Percentiles rank a stretch among this genome's conserved stretches.
These are phyloP conservation scores for Dipodomys spectabilis DNA, from an alignment of 2,113 vertebrate genomes.

Conservation along the genomic window DNA sequence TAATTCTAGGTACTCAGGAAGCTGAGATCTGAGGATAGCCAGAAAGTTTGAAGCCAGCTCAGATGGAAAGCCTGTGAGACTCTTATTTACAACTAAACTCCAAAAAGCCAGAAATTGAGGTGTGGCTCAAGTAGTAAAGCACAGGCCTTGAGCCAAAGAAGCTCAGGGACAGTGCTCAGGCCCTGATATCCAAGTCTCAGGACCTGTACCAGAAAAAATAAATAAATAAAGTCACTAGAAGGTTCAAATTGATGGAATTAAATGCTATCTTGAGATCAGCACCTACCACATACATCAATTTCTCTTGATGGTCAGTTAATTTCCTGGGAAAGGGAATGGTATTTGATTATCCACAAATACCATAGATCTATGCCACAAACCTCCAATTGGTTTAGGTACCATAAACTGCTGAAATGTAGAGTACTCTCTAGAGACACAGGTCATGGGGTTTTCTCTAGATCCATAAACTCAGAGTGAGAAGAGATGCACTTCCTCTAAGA, in stretches of 20 bases:
- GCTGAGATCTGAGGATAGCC: too few relatives aligned
- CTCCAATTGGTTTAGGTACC: neutral
- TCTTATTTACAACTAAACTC: too few relatives aligned
- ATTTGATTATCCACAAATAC: neutral
- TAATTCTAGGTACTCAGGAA: too few relatives aligned
- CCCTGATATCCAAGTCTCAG: too few relatives aligned
- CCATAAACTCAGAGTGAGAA: neutral
- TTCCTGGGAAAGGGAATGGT: neutral
- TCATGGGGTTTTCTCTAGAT: neutral
- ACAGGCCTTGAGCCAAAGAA: too few relatives aligned
- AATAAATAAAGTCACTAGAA: neutral
- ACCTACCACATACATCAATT: neutral
- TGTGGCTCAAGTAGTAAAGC: too few relatives aligned
- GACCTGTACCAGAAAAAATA: too few relatives aligned
- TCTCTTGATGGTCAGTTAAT: neutral
- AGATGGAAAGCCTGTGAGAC: too few relatives aligned
- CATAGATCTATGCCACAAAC: neutral
- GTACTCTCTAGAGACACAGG: neutral
- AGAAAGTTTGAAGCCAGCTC: too few relatives aligned
- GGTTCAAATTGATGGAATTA: neutral
- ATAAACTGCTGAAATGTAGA: neutral
- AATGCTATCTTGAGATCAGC: neutral
- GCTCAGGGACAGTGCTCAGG: too few relatives aligned
- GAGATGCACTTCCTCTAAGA: constrained; percentile 9
- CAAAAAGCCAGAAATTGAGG: too few relatives aligned